Base-by-base conservation (phyloP, 2,888 invertebrate genomes). In the Dicranocentrus wangi region DNA sequence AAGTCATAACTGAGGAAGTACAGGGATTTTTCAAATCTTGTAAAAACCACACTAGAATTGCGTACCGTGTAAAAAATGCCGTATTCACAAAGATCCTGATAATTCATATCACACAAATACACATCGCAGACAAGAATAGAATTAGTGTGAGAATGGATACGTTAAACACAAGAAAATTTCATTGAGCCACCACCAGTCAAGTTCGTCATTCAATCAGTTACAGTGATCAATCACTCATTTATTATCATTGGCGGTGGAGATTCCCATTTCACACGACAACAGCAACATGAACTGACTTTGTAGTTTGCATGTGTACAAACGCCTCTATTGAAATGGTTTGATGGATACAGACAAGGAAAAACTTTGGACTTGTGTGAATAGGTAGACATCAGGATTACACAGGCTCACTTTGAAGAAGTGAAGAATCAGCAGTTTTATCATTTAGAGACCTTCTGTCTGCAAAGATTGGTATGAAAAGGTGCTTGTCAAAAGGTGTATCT, bases 211-310 rank as follows among this genome's bases (percentile, higher is more conserved):
- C 73, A 73, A 73, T 55, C 60, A 60, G 71, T 5, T 53, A 39
- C 55, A 65, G 73, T 73, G 55, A 73, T 73, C 73, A 73, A 73
- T 73, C 73, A 71, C 17, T 60, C 43, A 65, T 72, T 51, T 21
- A 27, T 53, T 25, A 73, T 43, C n/a, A 53, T 53, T 55, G 39
- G 25, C 55, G 63, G 53, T 65, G 25, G 65, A 39, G 65, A 65
- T 65, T 55, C 27, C n/a, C 65, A 51, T 63, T 61, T 72, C 72
- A 72, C 72, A 72, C 63, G 63, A 72, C 63, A 72, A 43, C 61
- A 47, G 51, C 47, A 32, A 23, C 42, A 32, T 5, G 19, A 28
- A 15, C 25, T 21, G 7, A 15, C 42, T 23, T 19, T 13, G 32
- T 21, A 55, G 47, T 47, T 47, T n/a, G 13, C 13, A 47, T n/a